Evolutionary conservation across 2,113 vertebrate genomes (phyloP).

Genomic region (Leiothrix lutea): DNA sequence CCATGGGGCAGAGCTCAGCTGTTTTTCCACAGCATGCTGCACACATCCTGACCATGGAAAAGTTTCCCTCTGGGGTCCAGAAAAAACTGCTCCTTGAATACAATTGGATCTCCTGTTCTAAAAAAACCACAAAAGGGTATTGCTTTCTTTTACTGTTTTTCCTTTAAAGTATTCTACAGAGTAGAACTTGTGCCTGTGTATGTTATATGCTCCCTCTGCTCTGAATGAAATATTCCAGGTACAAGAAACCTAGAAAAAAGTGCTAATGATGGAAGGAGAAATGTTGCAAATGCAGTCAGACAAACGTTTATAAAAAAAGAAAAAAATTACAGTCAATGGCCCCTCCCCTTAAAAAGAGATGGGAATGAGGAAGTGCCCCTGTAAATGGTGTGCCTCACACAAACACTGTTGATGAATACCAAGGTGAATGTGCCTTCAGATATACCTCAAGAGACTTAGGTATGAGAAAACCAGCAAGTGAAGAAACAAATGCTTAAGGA

Average conservation of each 20-base stretch:
- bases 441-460: slow-evolving; percentile 6
- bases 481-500: slow-evolving; percentile 2
- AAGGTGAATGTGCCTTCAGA: not conserved
- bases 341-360: not conserved
- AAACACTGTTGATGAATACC: not conserved
- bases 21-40: not conserved
- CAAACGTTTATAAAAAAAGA: not conserved
- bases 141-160: not conserved
- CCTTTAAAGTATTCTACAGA: not conserved
- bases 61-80: not conserved
- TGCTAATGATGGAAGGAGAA: not conserved
- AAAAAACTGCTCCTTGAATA: not conserved
- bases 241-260: not conserved
- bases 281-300: not conserved
- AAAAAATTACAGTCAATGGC: not conserved
- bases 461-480: slow-evolving; percentile 29
- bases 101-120: not conserved
- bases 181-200: not conserved
- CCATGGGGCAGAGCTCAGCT: fast-evolving
- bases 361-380: not conserved
- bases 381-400: not conserved
- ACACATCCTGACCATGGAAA: not conserved
- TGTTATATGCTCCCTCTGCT: not conserved
- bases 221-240: not conserved
- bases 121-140: not conserved